Conservation (phyloP, 2,888 invertebrate species). For the Drepana falcataria region DNA sequence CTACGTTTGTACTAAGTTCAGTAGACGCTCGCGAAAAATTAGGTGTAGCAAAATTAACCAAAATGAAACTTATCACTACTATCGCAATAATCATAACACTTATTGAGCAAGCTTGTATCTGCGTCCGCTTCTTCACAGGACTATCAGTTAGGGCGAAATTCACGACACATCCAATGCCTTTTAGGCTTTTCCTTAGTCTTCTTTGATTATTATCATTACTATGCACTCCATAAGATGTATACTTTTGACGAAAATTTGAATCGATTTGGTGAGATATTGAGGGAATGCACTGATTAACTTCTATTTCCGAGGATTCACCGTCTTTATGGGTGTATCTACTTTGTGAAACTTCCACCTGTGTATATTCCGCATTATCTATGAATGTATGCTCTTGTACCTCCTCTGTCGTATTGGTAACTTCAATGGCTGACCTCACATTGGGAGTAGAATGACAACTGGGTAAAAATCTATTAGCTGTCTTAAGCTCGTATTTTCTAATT, state of each 20-base stretch:
- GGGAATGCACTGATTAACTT: slow-evolving; percentile 52
- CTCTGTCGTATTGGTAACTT: slow-evolving; percentile 13
- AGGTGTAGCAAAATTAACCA: slow-evolving; percentile 71
- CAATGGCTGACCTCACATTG: slow-evolving; percentile 27
- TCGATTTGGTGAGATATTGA: slow-evolving; percentile 68
- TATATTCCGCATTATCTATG: slow-evolving; percentile 19
- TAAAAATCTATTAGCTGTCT: slow-evolving; percentile 44
- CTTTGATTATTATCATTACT: slow-evolving; percentile 41
- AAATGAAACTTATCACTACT: slow-evolving; percentile 70
- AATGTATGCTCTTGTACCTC: slow-evolving; percentile 27
- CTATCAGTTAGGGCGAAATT: slow-evolving; percentile 66
- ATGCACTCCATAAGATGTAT: slow-evolving; percentile 52
- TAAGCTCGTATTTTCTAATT: slow-evolving; percentile 67
- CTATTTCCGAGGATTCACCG: slow-evolving; percentile 22
- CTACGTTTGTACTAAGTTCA: slow-evolving; percentile 62
- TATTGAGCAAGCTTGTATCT: slow-evolving; percentile 76
- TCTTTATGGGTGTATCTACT: slow-evolving; percentile 29
- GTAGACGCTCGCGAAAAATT: slow-evolving; percentile 54
- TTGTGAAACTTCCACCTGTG: slow-evolving; percentile 26
- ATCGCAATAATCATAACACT: slow-evolving; percentile 75
- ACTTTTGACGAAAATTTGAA: slow-evolving; percentile 59
- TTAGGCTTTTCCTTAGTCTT: slow-evolving; percentile 67
- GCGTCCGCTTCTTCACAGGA: slow-evolving; percentile 66
- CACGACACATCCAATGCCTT: slow-evolving; percentile 68
- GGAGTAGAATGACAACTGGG: slow-evolving; percentile 68